Percentiles rank a stretch among this genome's conserved stretches.
Evolutionary conservation across 2,113 vertebrate species (phyloP).

Genomic region (Hydropotes inermis): DNA sequence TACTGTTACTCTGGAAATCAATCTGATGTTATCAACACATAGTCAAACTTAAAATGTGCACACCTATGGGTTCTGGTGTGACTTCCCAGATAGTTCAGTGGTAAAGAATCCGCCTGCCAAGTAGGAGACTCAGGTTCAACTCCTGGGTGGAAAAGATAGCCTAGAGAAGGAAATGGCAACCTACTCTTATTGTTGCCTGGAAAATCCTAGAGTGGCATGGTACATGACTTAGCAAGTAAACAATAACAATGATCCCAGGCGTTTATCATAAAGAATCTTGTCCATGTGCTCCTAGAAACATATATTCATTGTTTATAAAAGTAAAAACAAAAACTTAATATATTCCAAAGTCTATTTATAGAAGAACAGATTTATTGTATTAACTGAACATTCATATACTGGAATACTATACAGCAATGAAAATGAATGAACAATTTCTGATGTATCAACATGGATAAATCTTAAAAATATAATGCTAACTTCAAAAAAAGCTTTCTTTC

Average conservation of each 20-base stretch:
- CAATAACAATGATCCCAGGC: background rate
- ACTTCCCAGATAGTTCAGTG: background rate
- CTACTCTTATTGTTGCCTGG: background rate
- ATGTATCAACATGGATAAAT: background rate
- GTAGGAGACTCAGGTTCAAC: background rate
- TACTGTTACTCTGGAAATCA: background rate
- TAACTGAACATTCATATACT: background rate
- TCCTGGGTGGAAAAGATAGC: background rate
- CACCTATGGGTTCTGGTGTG: background rate
- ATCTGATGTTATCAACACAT: background rate
- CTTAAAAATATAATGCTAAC: background rate
- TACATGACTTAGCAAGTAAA: background rate
- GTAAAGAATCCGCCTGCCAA: background rate
- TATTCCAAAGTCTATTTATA: background rate
- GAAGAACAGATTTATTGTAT: background rate
- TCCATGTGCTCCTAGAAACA: background rate
- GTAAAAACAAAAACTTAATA: background rate
- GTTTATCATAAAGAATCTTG: background rate
- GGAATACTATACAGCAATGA: background rate
- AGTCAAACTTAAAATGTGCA: background rate
- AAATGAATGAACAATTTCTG: conserved; percentile 6
- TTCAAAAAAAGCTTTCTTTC: background rate
- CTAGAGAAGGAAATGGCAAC: background rate
- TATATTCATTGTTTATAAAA: background rate
- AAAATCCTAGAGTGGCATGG: background rate